phyloP scores from a whole-genome alignment of 2,797 vertebrate species.

The Aldrovandia affinis region DNA sequence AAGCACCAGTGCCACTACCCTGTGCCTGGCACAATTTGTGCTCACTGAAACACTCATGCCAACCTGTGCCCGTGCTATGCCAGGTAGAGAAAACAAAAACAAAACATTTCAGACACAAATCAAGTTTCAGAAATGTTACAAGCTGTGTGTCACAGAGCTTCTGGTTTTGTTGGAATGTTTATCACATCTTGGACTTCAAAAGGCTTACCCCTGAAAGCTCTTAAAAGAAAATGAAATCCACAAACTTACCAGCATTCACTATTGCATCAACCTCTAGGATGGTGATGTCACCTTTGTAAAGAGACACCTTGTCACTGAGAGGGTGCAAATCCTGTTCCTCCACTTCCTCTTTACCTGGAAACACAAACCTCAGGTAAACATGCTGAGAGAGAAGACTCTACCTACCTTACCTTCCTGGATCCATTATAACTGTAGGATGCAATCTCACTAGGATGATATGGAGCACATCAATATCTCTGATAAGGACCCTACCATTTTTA shows the following conservation, averaged over 20 bases:
- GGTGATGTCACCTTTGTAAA: constrained; percentile 97
- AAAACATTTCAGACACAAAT: not conserved
- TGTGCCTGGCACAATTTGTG: not conserved
- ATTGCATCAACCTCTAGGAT: constrained; percentile 93
- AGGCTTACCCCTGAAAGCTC: not conserved
- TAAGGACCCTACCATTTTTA: not conserved
- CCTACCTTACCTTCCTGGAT: not conserved
- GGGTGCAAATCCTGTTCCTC: constrained; percentile 70
- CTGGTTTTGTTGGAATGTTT: not conserved
- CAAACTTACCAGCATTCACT: constrained; percentile 93
- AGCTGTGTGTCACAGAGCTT: not conserved
- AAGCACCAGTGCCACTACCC: not conserved
- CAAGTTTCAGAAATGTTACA: not conserved
- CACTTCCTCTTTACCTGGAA: constrained; percentile 75
- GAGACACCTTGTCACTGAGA: constrained; percentile 89
- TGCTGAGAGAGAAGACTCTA: not conserved
- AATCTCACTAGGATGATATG: too few relatives aligned
- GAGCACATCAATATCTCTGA: not conserved
- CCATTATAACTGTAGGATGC: not conserved
- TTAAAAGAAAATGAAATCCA: not conserved
- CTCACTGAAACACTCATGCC: not conserved
- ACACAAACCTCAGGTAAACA: constrained; percentile 16
- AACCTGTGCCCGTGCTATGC: not conserved
- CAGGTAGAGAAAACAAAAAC: not conserved
- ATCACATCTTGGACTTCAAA: not conserved